phyloP scores from a whole-genome alignment of 2,888 invertebrate species.

The Nymphalis polychloros region DNA sequence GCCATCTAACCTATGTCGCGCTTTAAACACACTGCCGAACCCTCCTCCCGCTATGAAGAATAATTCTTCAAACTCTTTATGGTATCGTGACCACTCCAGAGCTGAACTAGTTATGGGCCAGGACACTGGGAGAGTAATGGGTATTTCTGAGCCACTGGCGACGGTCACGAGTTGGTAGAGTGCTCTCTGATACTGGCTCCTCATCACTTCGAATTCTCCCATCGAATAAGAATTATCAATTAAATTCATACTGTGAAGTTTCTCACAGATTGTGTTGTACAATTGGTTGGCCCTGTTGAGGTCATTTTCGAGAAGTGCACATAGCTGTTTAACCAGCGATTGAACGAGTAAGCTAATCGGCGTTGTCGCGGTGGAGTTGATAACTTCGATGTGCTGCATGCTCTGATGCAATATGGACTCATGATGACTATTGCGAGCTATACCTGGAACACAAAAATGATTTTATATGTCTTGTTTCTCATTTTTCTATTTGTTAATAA shows the following conservation, averaged over 20 bases:
- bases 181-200: slow-evolving; percentile 85
- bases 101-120: slow-evolving; percentile 80
- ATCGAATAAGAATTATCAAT: slow-evolving; percentile 86
- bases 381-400: slow-evolving; percentile 65
- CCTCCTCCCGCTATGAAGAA: slow-evolving; percentile 87
- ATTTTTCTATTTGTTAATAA: too few species aligned
- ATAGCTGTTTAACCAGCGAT: slow-evolving; percentile 86
- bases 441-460: slow-evolving; percentile 56
- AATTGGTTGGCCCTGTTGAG: slow-evolving; percentile 79
- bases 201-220: slow-evolving; percentile 86
- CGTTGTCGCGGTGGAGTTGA: slow-evolving; percentile 73
- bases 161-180: slow-evolving; percentile 84
- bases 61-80: slow-evolving; percentile 86
- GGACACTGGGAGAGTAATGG: slow-evolving; percentile 70
- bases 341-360: slow-evolving; percentile 86
- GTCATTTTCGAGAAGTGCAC: slow-evolving; percentile 84
- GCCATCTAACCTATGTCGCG: slow-evolving; percentile 87
- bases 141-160: slow-evolving; percentile 80
- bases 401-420: slow-evolving; percentile 64
- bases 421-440: slow-evolving; percentile 56
- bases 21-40: slow-evolving; percentile 89
- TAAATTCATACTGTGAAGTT: slow-evolving; percentile 85
- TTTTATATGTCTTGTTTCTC: background rate
- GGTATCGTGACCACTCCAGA: slow-evolving; percentile 84
- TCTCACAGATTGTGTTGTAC: slow-evolving; percentile 85